These are phyloP conservation scores for Vicugna pacos DNA, from an alignment of 2,113 vertebrate species.

Conservation along the genomic window DNA sequence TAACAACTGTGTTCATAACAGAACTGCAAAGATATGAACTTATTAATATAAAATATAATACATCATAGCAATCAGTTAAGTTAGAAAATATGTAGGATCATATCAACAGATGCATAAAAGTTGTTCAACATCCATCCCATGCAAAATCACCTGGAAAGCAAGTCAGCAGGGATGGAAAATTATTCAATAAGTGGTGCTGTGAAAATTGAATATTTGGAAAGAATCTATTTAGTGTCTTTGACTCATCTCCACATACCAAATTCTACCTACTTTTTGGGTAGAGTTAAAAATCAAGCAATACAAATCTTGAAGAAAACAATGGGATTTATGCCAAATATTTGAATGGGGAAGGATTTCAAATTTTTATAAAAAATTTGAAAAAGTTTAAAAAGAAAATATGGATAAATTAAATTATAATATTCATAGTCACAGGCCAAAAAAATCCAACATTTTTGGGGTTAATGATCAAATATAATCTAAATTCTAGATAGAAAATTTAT, in stretches of 20 bases:
- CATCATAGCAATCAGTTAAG: not conserved
- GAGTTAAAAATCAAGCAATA: constrained; percentile 52
- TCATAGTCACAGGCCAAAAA: not conserved
- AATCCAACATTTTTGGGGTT: constrained; percentile 38
- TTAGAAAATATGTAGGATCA: not conserved
- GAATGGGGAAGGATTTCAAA: constrained; percentile 22
- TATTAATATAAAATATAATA: not conserved
- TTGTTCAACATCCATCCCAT: not conserved
- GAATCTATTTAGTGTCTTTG: not conserved
- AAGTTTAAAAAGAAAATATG: not conserved
- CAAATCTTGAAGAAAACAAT: not conserved
- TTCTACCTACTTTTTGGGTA: not conserved
- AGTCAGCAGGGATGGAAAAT: not conserved
- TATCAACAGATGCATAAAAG: not conserved
- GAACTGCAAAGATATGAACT: not conserved
- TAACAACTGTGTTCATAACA: not conserved
- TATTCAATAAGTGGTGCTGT: not conserved
- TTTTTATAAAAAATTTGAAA: not conserved
- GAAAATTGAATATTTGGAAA: constrained; percentile 4
- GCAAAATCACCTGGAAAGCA: constrained; percentile 24
- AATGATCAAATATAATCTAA: constrained; percentile 40
- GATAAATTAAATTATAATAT: not conserved
- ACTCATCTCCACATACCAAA: not conserved
- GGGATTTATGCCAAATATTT: not conserved
- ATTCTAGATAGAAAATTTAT: constrained; percentile 40